These are phyloP conservation scores for Ctenomys sociabilis DNA, from an alignment of 2,113 vertebrate species.

Conservation along the genomic window DNA sequence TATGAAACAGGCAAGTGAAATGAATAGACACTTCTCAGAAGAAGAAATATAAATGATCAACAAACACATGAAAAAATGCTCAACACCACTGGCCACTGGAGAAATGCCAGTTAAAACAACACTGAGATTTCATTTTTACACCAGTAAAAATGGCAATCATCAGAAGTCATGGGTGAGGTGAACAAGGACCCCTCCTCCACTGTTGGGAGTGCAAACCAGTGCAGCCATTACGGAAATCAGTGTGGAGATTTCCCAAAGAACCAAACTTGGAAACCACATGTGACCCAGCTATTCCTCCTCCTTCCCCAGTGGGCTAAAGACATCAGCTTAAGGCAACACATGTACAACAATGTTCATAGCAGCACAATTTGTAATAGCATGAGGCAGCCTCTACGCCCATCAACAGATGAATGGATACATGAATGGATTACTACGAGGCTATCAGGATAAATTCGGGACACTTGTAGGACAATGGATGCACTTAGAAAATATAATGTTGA, in stretches of 20 bases:
- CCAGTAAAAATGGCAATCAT: background rate
- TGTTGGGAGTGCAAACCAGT: background rate
- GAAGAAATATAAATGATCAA: background rate
- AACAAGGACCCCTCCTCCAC: background rate
- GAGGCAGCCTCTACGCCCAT: background rate
- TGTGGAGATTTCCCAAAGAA: background rate
- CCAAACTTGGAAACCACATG: background rate
- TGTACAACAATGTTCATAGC: background rate
- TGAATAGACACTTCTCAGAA: background rate
- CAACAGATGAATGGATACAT: background rate
- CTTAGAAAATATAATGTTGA: background rate
- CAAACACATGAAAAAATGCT: background rate
- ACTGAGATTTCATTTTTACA: background rate
- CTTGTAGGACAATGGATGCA: background rate
- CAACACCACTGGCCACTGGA: background rate
- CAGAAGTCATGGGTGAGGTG: background rate
- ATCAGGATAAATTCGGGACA: background rate
- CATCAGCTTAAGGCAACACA: background rate
- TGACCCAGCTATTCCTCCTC: background rate
- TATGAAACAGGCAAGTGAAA: background rate
- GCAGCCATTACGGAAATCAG: background rate
- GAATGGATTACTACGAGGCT: background rate
- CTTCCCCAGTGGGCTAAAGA: background rate
- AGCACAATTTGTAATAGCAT: background rate
- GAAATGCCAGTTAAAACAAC: background rate